Base-by-base conservation (phyloP, 2,797 vertebrate species). In the Buphagus erythrorhynchus region DNA sequence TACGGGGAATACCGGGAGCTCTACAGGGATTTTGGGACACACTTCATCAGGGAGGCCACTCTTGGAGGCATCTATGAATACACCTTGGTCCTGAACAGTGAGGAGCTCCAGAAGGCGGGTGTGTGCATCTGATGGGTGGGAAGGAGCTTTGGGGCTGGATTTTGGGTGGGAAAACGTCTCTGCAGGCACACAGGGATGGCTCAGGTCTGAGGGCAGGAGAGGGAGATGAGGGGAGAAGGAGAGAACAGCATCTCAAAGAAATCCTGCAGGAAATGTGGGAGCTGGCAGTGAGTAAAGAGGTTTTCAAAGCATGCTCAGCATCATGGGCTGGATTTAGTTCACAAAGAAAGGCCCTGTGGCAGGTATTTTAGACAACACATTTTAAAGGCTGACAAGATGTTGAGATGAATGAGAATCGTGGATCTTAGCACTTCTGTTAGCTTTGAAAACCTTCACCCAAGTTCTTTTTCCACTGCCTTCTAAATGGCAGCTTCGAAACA, bases 1-100 rank as follows among this genome's bases (percentile, higher is more conserved):
- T 99, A 99, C 0, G 99, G 99, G 3, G 99, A 99, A 74, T 99
- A 99, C 98, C 97, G 99, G n/a, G 98, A 99, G 93, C 98, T 99
- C 86, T 98, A 97, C 97, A 98, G 97, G 20, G 99, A 99, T 86
- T 99, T 99, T 0, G 99, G 99, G 26, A 99, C 99, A 19, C 99
- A 99, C 81, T 99, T 99, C 93, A 97, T 99, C 97, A 98, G 97
- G 0, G 99, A 99, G 95, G 99, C 99, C 1, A 94, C 97, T 1
- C 97, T 99, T 0, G 99, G 99, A 11, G 99, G 99, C 84, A 90
- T 96, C 69, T 99, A 98, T 1, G 98, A 99, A 21, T 98, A 99
- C 66, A 99, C 98, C 5, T 87, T 99, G 77, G 95, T 99, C 57
- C 2, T 99, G 77, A 98, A 99, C 88, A 91, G 91, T 5, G 38